Evolutionary conservation across 2,888 invertebrate genomes (phyloP).

Genomic region (Drosophila falleni): DNA sequence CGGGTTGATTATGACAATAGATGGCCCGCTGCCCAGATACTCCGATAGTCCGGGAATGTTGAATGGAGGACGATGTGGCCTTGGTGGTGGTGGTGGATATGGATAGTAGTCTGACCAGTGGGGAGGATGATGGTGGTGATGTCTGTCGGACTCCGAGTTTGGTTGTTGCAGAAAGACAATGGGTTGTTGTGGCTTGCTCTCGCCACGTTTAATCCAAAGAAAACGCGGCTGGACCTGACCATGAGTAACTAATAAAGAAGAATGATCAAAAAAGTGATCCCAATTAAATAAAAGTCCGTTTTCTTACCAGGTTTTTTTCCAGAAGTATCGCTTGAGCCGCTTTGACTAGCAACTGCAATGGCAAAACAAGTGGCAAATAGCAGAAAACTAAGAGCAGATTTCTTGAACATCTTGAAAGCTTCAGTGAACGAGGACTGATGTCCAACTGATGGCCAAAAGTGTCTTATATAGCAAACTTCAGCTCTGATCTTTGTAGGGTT

Average conservation of each 20-base stretch:
- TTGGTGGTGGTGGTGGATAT: slow-evolving; percentile 11
- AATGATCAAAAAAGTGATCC: background rate
- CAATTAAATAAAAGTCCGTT: background rate
- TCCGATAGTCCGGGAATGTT: slow-evolving; percentile 9
- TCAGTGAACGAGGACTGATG: slow-evolving; percentile 53
- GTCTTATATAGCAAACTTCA: slow-evolving; percentile 48
- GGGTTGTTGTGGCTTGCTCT: slow-evolving; percentile 28
- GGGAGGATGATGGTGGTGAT: slow-evolving; percentile 28
- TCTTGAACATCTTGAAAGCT: slow-evolving; percentile 42
- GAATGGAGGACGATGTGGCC: slow-evolving; percentile 16
- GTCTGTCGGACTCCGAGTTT: slow-evolving; percentile 23
- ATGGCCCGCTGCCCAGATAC: background rate
- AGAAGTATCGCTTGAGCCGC: background rate
- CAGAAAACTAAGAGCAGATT: slow-evolving; percentile 25
- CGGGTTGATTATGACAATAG: slow-evolving; percentile 58
- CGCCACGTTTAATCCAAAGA: slow-evolving; percentile 41
- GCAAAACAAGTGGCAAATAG: slow-evolving; percentile 26
- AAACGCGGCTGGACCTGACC: slow-evolving; percentile 50
- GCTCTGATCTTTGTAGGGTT: background rate
- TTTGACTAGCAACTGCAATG: slow-evolving; percentile 9
- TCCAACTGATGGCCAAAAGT: background rate
- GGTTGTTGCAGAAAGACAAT: slow-evolving; percentile 48
- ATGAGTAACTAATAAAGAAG: background rate
- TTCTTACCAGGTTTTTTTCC: slow-evolving; percentile 18
- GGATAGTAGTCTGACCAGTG: slow-evolving; percentile 35